Percentiles rank a stretch among this genome's conserved stretches.
Conservation (phyloP, 2,888 invertebrate genomes). For the Stictocephala bisonia region DNA sequence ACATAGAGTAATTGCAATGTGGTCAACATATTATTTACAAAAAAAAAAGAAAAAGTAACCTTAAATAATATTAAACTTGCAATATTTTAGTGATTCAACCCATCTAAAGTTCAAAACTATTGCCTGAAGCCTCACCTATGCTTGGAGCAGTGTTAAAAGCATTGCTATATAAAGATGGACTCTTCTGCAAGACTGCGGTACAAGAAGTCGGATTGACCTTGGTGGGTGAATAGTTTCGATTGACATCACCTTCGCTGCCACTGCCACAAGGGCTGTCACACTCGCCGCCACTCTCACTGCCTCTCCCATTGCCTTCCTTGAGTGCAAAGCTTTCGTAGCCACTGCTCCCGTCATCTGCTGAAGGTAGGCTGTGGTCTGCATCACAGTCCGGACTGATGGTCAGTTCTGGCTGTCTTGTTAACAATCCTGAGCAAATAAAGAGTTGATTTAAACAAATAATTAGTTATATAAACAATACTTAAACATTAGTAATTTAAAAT, state of each 20-base stretch:
- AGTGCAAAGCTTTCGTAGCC: slow-evolving; percentile 77
- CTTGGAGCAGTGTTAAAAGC: slow-evolving; percentile 55
- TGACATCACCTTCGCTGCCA: slow-evolving; percentile 26
- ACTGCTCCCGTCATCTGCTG: slow-evolving; percentile 75
- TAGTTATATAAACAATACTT: too few relatives aligned
- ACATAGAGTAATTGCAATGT: too few relatives aligned
- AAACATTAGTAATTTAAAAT: too few relatives aligned
- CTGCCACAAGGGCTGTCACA: slow-evolving; percentile 53
- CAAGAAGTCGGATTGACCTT: background rate
- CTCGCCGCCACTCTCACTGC: slow-evolving; percentile 54
- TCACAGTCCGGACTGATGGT: slow-evolving; percentile 53
- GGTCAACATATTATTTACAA: too few relatives aligned
- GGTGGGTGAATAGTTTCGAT: slow-evolving; percentile 39
- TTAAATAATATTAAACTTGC: too few relatives aligned
- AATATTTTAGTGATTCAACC: too few relatives aligned
- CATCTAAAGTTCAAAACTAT: slow-evolving; percentile 32
- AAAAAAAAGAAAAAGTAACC: too few relatives aligned
- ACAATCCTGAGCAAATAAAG: slow-evolving; percentile 32
- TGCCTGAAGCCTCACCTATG: slow-evolving; percentile 53
- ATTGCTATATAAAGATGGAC: slow-evolving; percentile 32
- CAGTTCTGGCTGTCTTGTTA: slow-evolving; percentile 35
- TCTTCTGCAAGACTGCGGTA: background rate
- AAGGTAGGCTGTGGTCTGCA: slow-evolving; percentile 71
- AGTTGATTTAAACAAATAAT: too few relatives aligned
- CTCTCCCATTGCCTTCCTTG: slow-evolving; percentile 48